Base-by-base conservation (phyloP, 1,140 invertebrate genomes). In the Calliopsis andreniformis region DNA sequence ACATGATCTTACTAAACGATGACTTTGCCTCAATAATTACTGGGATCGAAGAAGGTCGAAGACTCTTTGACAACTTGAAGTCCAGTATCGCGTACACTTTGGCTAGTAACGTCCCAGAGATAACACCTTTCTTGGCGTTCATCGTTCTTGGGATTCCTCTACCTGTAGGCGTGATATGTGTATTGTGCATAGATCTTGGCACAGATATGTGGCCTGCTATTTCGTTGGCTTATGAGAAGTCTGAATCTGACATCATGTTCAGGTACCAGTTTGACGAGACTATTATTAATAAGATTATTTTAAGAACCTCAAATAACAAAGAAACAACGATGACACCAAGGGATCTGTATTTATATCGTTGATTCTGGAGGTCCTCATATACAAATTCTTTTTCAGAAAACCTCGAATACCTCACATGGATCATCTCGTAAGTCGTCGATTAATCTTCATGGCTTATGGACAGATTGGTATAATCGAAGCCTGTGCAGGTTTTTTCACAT, bases 121-220 rank as follows among this genome's bases (percentile, higher is more conserved):
- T 99, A 89, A 98, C 97, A 42, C 99, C 99, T 58, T 99, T 99
- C 95, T 94, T 99, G 90, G 95, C 98, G 70, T 99, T 99, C 93
- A 99, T 99, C 91, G 94, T 99, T 20, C 96, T 97, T 91, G 98
- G 98, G 90, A 98, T 99, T 91, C 98, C 98, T 75, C 93, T 99
- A 82, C 98, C 98, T 58, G 95, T 99, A 78, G 98, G 98, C 72
- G 98, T 99, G 71, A 99, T 98, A 82, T 95, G 96, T 71, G 99
- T 99, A 94, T 94, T 99, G 80, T 99, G 98, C 94, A 99, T 99
- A 93, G 98, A 99, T 95, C 95, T 99, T 90, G 98, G 98, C 95
- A 99, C 98, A 88, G 98, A 99, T 95, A 99, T 99, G 98, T 98
- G 96, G 95, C 99, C 98, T 87, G 98, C 98, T 86, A 99, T 99